Percentiles rank a stretch among this genome's conserved stretches.
Conservation (phyloP, 2,888 invertebrate genomes). For the Sphaerophoria taeniata region DNA sequence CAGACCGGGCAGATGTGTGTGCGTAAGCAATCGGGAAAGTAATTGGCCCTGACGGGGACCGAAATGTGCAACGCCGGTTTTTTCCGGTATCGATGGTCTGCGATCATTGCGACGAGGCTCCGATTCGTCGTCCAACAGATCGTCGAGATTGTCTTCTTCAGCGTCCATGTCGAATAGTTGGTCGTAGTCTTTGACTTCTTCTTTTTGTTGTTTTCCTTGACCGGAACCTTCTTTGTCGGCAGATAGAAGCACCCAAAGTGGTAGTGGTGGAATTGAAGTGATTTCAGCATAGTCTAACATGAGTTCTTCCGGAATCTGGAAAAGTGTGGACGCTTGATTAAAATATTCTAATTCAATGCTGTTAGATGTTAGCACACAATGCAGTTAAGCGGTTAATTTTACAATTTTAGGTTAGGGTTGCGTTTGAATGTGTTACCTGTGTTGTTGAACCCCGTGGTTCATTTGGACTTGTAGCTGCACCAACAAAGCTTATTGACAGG, state of each 20-base stretch:
- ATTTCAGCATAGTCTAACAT: constrained; percentile 97
- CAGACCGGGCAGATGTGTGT: constrained; percentile 96
- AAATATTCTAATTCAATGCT: background rate
- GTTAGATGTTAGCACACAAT: background rate
- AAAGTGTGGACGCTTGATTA: background rate
- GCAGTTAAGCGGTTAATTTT: background rate
- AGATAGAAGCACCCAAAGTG: constrained; percentile 96
- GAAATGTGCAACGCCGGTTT: constrained; percentile 92
- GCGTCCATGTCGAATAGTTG: constrained; percentile 93
- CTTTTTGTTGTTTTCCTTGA: constrained; percentile 75
- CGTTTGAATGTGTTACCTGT: constrained; percentile 81
- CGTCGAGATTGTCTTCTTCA: constrained; percentile 92
- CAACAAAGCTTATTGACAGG: constrained; percentile 93
- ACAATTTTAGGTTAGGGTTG: background rate
- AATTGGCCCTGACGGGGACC: constrained; percentile 93
- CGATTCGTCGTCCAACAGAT: constrained; percentile 89
- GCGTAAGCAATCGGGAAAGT: constrained; percentile 94
- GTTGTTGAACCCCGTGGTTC: constrained; percentile 91
- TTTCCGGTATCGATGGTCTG: constrained; percentile 88
- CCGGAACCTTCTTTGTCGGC: constrained; percentile 94
- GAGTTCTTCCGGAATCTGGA: constrained; percentile 91
- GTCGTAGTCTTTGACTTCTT: constrained; percentile 89
- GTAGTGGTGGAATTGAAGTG: constrained; percentile 98
- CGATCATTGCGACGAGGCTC: constrained; percentile 85
- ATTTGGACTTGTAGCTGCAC: constrained; percentile 90